phyloP scores from a whole-genome alignment of 2,888 invertebrate species.

The Aphrophora alni region DNA sequence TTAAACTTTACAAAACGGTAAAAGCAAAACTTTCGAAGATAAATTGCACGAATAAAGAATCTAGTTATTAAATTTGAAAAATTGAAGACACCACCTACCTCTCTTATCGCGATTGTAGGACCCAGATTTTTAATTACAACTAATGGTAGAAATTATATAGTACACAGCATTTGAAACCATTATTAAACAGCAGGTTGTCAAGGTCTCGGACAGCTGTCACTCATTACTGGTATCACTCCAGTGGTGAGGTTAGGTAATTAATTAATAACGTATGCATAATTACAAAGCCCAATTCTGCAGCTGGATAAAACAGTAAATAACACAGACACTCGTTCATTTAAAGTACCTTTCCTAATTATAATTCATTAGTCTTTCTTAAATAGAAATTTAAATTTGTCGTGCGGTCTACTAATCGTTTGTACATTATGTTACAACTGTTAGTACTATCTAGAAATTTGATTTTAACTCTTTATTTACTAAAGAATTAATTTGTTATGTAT shows the following conservation, averaged over 20 bases:
- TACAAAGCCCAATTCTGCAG: too few species aligned
- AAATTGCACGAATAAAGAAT: background rate
- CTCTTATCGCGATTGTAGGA: background rate
- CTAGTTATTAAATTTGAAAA: background rate
- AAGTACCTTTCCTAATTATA: too few species aligned
- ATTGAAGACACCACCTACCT: background rate
- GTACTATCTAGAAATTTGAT: too few species aligned
- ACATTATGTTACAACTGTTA: too few species aligned
- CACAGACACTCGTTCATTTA: too few species aligned
- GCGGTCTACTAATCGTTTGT: too few species aligned
- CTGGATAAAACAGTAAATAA: background rate
- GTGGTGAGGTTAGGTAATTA: background rate
- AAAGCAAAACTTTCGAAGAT: too few species aligned
- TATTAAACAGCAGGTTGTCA: background rate
- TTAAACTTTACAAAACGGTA: too few species aligned
- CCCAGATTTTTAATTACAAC: slow-evolving; percentile 6
- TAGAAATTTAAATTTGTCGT: too few species aligned
- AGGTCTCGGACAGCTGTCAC: background rate
- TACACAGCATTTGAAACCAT: background rate
- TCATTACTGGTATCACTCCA: background rate
- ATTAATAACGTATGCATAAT: background rate
- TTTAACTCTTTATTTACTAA: too few species aligned
- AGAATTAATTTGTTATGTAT: too few species aligned
- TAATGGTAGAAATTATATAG: background rate
- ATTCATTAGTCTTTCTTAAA: too few species aligned